These are phyloP conservation scores for Orycteropus afer DNA, from an alignment of 2,113 vertebrate species.

Conservation along the genomic window DNA sequence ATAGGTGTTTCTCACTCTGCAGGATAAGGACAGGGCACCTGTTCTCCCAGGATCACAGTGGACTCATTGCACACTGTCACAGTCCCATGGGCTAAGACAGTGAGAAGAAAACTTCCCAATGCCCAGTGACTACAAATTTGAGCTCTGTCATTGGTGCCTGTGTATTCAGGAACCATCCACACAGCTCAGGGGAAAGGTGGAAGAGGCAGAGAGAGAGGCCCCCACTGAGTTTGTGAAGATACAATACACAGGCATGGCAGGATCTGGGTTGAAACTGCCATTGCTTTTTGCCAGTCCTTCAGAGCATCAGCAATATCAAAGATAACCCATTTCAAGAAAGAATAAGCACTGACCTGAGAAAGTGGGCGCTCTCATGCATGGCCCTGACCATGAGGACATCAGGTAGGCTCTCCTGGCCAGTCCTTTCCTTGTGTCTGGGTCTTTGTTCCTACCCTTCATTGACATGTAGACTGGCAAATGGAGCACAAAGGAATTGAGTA, in stretches of 20 bases:
- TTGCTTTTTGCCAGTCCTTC: not conserved
- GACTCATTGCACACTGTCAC: fast-evolving
- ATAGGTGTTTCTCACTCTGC: fast-evolving
- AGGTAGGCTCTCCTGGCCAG: fast-evolving
- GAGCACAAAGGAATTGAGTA: fast-evolving
- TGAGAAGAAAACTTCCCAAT: too few species aligned
- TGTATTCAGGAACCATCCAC: not conserved
- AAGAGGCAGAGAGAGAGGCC: not conserved
- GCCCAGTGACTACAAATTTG: fast-evolving
- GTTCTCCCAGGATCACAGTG: not conserved
- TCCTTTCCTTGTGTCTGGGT: not conserved
- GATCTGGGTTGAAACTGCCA: too few species aligned
- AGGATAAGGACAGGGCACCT: fast-evolving
- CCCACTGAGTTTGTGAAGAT: not conserved
- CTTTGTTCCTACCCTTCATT: too few species aligned
- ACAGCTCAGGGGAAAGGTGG: not conserved
- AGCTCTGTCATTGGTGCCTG: too few species aligned
- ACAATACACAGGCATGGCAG: fast-evolving
- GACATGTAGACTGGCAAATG: fast-evolving
- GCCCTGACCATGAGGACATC: fast-evolving
- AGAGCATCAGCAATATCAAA: not conserved
- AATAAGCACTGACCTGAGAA: not conserved
- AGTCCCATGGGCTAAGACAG: not conserved
- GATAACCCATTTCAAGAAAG: too few species aligned
- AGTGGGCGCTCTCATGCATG: not conserved